phyloP scores from a whole-genome alignment of 2,113 vertebrate genomes.

The Albula glossodonta region DNA sequence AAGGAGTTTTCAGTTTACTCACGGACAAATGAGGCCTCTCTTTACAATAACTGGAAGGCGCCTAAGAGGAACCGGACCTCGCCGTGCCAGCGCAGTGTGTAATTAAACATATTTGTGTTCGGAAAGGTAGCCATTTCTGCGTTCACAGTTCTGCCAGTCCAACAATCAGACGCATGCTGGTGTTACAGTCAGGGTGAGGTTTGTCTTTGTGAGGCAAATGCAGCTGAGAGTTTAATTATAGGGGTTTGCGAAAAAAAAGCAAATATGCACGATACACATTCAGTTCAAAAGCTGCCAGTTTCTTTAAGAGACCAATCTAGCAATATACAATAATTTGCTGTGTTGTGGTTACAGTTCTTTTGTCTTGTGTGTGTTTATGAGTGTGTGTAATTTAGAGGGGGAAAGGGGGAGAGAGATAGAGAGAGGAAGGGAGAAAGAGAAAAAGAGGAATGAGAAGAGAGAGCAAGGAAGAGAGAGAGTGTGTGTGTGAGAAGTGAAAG shows the following conservation, averaged over 20 bases:
- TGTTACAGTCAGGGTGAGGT: slow-evolving; percentile 1
- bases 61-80: slow-evolving; percentile 9
- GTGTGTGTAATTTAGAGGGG: not conserved
- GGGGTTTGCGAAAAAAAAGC: not conserved
- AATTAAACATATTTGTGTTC: slow-evolving; percentile 31
- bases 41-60: slow-evolving; percentile 23
- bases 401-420: no score
- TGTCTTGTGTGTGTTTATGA: not conserved
- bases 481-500: not conserved
- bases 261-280: not conserved
- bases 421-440: no score
- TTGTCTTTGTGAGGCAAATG: not conserved
- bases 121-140: not conserved
- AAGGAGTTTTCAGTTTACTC: slow-evolving; percentile 42
- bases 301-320: not conserved
- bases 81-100: slow-evolving; percentile 26
- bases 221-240: not conserved
- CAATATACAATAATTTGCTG: not conserved
- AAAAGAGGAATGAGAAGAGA: not conserved
- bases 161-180: not conserved
- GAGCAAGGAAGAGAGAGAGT: not conserved
- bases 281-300: not conserved
- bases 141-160: slow-evolving; percentile 1
- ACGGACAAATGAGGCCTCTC: slow-evolving; percentile 46
- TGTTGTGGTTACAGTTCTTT: not conserved